Evolutionary conservation across 2,888 invertebrate species (phyloP).

Genomic region (Cephus rjabovi): DNA sequence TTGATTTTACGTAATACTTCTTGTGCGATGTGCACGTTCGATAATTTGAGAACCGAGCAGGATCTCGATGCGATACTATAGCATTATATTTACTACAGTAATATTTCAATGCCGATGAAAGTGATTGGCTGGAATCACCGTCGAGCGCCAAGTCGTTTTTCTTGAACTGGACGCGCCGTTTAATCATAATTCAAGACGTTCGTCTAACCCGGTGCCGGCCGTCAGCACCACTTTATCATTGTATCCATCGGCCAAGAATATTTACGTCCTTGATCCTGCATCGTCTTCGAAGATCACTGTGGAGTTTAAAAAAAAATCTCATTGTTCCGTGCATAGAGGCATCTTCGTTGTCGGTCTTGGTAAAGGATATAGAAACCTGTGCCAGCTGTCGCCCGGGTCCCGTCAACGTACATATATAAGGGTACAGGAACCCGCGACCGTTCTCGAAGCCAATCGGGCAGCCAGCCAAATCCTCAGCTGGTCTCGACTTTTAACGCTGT

Average conservation of each 20-base stretch:
- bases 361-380: neutral
- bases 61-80: neutral
- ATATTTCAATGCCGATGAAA: neutral
- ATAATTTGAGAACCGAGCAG: neutral
- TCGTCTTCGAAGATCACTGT: neutral
- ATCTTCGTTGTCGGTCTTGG: neutral
- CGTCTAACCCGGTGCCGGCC: neutral
- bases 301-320: neutral
- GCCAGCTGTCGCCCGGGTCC: neutral
- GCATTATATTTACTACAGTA: neutral
- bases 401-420: neutral
- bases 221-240: neutral
- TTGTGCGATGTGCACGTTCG: neutral
- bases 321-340: neutral
- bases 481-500: neutral
- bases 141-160: neutral
- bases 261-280: neutral
- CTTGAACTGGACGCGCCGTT: neutral
- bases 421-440: neutral
- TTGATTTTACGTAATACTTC: neutral
- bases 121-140: neutral
- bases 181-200: neutral
- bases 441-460: conserved; percentile 1
- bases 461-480: neutral
- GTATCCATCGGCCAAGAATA: neutral